These are phyloP conservation scores for Julus scanicus DNA, from an alignment of 2,888 invertebrate species.

Conservation along the genomic window DNA sequence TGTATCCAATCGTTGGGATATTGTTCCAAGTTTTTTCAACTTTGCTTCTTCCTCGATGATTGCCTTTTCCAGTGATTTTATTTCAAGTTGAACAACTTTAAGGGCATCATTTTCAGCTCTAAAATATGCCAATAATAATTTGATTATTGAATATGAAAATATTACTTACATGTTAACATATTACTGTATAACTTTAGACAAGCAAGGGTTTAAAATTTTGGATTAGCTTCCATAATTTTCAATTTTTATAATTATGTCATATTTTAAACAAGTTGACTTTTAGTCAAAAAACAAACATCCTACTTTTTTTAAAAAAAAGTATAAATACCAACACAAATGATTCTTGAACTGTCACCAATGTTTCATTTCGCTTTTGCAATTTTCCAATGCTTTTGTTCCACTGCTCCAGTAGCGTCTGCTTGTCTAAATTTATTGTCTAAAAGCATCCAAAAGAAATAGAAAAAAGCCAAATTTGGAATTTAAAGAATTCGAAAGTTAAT, in stretches of 20 bases:
- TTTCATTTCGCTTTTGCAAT: conserved; percentile 44
- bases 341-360: conserved; percentile 51
- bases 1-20: conserved; percentile 6
- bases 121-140: background rate
- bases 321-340: conserved; percentile 48
- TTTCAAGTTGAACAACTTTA: conserved; percentile 22
- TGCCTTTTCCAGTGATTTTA: conserved; percentile 37
- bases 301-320: background rate
- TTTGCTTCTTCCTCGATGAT: conserved; percentile 16
- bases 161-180: no score
- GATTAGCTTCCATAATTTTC: no score
- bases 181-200: no score
- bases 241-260: no score
- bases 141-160: no score
- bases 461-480: background rate
- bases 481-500: background rate
- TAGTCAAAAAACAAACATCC: background rate
- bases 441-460: background rate
- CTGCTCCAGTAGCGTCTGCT: conserved; percentile 40
- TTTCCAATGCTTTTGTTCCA: conserved; percentile 52
- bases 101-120: conserved; percentile 22
- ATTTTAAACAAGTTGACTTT: no score
- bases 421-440: conserved; percentile 51
- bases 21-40: background rate
- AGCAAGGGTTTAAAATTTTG: no score